Base-by-base conservation (phyloP, 2,113 vertebrate species). In the Microcebus jonahi region DNA sequence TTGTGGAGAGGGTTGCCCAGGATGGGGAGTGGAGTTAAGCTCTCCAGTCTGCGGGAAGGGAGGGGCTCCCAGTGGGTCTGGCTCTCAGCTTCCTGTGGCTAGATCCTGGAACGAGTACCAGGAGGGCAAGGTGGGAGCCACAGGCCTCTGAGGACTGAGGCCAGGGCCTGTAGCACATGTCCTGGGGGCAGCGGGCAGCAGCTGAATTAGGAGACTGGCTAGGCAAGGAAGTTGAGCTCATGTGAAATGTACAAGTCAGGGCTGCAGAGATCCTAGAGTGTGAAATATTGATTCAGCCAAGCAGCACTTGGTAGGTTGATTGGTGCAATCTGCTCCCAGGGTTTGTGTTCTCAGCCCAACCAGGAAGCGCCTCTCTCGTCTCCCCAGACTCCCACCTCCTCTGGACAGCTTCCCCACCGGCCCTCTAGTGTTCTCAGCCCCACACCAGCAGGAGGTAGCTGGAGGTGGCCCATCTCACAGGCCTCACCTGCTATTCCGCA, bases 371-470 rank as follows among this genome's bases (percentile, higher is more conserved):
- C 34, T 63, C 34, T 63, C 73, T 80, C n/a, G 6, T 61, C 25
- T 39, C 18, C 48, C 42, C 83, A 27, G 0, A 57, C 9, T 34
- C 45, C 71, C 39, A 67, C 15, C 13, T 45, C 4, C 25, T 61
- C 53, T 36, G 14, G 25, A n/a, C 18, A 68, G 12, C 57, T 3
- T 80, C 29, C 2, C 21, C 9, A 1, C 53, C 14, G 14, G 27
- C 3, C 31, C 21, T 27, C 29, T 17, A n/a, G 6, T n/a, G 14
- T 18, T 59, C 29, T 50, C 29, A 23, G 42, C 9, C 18, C 53
- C 31, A 20, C 0, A 0, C n/a, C 10, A 36, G 2, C 39, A 55
- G 42, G 18, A 55, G 21, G 36, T 18, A 3, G 0, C 31, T 84
- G 50, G 21, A n/a, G 27, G 4, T 57, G 48, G n/a, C 9, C 29